Percentiles rank a stretch among this genome's conserved stretches.
phyloP scores from a whole-genome alignment of 2,113 vertebrate genomes.

The Myotis lucifugus region DNA sequence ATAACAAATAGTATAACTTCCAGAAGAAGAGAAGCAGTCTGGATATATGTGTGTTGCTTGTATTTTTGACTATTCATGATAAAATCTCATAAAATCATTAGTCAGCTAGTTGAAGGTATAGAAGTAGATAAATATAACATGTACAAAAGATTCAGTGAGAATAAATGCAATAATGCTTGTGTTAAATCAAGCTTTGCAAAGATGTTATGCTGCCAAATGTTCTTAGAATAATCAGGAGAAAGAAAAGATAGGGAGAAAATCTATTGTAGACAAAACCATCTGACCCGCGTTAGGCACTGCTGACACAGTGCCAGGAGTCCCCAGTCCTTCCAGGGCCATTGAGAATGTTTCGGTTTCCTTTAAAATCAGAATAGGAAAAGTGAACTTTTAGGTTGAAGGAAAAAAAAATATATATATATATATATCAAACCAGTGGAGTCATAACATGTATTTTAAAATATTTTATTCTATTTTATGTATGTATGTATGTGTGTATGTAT shows the following conservation, averaged over 20 bases:
- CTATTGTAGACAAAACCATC: neutral
- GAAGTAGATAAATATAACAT: neutral
- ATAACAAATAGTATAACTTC: neutral
- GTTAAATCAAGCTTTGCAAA: neutral
- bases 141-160: neutral
- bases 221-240: neutral
- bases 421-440: neutral
- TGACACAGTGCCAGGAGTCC: neutral
- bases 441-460: constrained; percentile 13
- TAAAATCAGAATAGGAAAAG: neutral
- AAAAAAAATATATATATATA: neutral
- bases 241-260: neutral
- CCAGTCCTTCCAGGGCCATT: neutral
- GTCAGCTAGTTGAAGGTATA: neutral
- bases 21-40: neutral
- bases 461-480: neutral
- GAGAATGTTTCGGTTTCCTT: neutral
- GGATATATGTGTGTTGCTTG: neutral
- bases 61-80: neutral
- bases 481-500: neutral
- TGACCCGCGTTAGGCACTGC: neutral
- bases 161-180: neutral
- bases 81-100: neutral
- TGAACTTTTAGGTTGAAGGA: neutral
- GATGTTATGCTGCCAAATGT: neutral